phyloP scores from a whole-genome alignment of 2,797 vertebrate species.

The Sebastes matsubarae region DNA sequence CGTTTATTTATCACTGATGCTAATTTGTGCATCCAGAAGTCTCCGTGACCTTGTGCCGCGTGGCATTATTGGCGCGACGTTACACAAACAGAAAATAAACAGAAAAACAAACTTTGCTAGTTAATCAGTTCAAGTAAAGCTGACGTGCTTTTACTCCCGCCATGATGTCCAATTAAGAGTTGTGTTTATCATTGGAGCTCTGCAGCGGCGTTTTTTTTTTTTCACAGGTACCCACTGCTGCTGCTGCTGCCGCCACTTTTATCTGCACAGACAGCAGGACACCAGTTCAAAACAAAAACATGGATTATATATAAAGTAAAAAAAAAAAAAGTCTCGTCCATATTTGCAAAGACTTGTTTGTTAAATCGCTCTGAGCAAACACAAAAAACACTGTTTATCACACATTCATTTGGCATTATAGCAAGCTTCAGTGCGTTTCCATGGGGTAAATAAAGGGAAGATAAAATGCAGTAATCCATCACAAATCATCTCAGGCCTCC shows the following conservation, averaged over 20 bases:
- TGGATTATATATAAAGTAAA: constrained; percentile 55
- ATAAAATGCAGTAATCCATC: constrained; percentile 83
- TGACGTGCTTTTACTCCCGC: constrained; percentile 64
- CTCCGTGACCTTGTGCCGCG: constrained; percentile 53
- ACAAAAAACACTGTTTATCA: constrained; percentile 70
- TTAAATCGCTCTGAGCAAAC: constrained; percentile 68
- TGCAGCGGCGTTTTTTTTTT: constrained; percentile 46
- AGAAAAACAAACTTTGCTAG: constrained; percentile 71
- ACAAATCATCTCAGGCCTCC: constrained; percentile 83
- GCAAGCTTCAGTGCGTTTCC: constrained; percentile 68
- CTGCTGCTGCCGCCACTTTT: constrained; percentile 51
- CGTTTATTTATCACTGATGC: constrained; percentile 39
- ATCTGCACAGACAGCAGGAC: constrained; percentile 74
- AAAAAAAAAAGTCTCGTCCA: constrained; percentile 16
- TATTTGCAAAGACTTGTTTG: constrained; percentile 72
- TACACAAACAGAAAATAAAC: constrained; percentile 57
- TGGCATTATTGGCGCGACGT: constrained; percentile 24
- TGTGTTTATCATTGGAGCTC: constrained; percentile 69
- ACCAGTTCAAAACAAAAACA: constrained; percentile 76
- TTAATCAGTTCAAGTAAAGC: constrained; percentile 72
- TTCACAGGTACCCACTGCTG: constrained; percentile 66
- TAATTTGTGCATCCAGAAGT: constrained; percentile 63
- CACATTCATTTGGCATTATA: constrained; percentile 77
- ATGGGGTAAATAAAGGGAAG: constrained; percentile 78
- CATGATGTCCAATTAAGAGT: constrained; percentile 78